These are phyloP conservation scores for Toxotes jaculatrix DNA, from an alignment of 2,113 vertebrate species.

Conservation along the genomic window DNA sequence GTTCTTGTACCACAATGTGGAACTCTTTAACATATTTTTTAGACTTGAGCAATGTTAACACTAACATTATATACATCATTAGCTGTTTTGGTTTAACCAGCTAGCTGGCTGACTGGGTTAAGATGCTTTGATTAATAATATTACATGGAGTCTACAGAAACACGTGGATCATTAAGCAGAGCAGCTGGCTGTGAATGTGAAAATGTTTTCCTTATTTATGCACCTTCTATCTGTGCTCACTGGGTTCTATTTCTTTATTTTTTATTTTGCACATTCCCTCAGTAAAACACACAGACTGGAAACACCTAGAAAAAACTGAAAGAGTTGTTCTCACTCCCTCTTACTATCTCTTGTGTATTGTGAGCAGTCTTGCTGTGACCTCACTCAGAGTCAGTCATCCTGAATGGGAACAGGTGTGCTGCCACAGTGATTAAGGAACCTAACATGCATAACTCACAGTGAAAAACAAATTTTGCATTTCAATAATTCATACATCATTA, in stretches of 20 bases:
- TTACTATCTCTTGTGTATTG: background rate
- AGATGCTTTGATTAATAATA: background rate
- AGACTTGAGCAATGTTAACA: background rate
- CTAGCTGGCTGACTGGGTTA: background rate
- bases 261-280: background rate
- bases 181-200: background rate
- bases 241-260: background rate
- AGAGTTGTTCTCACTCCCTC: background rate
- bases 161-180: background rate
- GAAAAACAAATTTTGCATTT: slow-evolving; percentile 64
- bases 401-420: slow-evolving; percentile 54
- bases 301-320: background rate
- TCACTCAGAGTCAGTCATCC: slow-evolving; percentile 26
- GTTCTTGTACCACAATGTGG: background rate
- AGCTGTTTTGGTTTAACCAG: background rate
- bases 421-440: slow-evolving; percentile 42
- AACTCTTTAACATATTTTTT: background rate
- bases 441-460: slow-evolving; percentile 53
- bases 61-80: background rate
- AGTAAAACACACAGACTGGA: background rate
- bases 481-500: slow-evolving; percentile 61
- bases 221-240: background rate
- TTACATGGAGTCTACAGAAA: background rate
- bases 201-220: background rate
- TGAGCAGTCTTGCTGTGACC: slow-evolving; percentile 20